phyloP scores from a whole-genome alignment of 2,888 invertebrate genomes.

The Caenorhabditis becei region DNA sequence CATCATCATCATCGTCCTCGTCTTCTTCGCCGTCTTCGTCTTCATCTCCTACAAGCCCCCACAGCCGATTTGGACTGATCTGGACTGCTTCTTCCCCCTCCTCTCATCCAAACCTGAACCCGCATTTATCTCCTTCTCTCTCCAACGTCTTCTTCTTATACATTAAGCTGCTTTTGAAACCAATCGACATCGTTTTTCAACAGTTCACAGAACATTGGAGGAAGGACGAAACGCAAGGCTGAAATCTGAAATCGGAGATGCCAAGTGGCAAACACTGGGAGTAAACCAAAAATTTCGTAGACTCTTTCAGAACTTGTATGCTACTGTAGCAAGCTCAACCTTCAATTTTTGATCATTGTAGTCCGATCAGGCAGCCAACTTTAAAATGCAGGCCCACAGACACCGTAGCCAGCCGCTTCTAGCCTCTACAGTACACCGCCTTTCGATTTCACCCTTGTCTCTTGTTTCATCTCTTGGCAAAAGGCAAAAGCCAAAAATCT shows the following conservation, averaged over 20 bases:
- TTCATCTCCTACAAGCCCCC: conserved; percentile 26
- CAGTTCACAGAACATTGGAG: conserved; percentile 21
- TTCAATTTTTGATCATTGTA: no score
- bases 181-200: conserved; percentile 44
- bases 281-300: no score
- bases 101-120: conserved; percentile 61
- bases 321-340: no score
- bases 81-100: conserved; percentile 54
- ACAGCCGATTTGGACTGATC: conserved; percentile 58
- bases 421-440: conserved; percentile 11
- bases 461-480: conserved; percentile 46
- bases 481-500: conserved; percentile 41
- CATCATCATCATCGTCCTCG: conserved; percentile 48
- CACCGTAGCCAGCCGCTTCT: background rate
- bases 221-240: background rate
- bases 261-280: background rate
- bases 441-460: conserved; percentile 30
- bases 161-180: conserved; percentile 52
- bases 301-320: no score
- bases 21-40: conserved; percentile 35
- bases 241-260: background rate
- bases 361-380: no score
- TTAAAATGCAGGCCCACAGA: no score
- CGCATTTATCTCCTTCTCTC: conserved; percentile 50
- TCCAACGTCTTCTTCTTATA: conserved; percentile 32